Conservation (phyloP, 2,113 vertebrate genomes). For the Myiopsitta monachus region DNA sequence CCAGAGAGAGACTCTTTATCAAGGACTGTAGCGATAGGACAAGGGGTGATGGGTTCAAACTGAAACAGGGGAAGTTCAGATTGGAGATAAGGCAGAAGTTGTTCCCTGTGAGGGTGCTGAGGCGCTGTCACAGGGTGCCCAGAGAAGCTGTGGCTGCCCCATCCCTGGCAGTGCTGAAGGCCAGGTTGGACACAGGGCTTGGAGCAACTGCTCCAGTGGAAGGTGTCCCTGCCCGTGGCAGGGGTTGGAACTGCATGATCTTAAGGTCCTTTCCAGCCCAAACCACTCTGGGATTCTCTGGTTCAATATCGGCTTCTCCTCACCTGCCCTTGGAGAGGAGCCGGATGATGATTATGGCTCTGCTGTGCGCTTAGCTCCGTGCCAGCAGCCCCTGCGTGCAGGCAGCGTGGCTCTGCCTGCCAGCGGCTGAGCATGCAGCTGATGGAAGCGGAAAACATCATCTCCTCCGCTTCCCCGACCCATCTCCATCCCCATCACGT, state of each 20-base stretch:
- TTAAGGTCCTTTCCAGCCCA: not conserved
- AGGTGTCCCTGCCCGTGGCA: no score
- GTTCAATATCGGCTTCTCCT: not conserved
- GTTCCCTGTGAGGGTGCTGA: not conserved
- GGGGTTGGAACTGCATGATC: not conserved
- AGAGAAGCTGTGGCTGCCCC: not conserved
- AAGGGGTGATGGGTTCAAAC: not conserved
- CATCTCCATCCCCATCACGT: not conserved
- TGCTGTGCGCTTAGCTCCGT: rapidly evolving
- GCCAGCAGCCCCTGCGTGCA: not conserved
- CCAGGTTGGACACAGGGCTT: not conserved
- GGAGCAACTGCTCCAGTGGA: not conserved
- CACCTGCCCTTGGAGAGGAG: not conserved
- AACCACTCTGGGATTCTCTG: not conserved
- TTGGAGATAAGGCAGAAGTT: not conserved
- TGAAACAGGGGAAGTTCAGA: not conserved
- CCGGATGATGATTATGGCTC: not conserved
- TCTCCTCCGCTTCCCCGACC: not conserved
- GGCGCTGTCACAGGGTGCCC: not conserved
- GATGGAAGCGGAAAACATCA: not conserved
- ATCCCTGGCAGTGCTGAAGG: not conserved
- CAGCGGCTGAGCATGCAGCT: not conserved
- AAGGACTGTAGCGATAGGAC: not conserved
- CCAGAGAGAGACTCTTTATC: not conserved
- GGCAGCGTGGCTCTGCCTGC: not conserved